Evolutionary conservation across 2,888 invertebrate genomes (phyloP).

Genomic region (Acrocera orbiculus): DNA sequence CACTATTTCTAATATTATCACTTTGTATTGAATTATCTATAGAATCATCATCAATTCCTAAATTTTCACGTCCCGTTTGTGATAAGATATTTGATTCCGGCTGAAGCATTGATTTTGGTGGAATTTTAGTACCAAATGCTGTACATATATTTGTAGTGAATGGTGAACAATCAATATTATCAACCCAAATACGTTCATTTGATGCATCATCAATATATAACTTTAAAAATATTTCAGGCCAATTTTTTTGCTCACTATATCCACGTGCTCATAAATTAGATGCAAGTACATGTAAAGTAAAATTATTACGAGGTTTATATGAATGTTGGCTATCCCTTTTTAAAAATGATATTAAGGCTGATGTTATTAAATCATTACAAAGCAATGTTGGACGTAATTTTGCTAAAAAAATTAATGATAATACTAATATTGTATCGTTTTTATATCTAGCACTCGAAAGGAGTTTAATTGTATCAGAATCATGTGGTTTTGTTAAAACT

Average conservation of each 20-base stretch:
- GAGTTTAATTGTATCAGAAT: constrained; percentile 65
- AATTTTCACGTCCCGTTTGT: constrained; percentile 10
- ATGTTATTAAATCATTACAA: constrained; percentile 53
- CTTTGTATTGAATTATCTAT: constrained; percentile 25
- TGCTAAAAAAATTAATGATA: constrained; percentile 61
- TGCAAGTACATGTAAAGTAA: constrained; percentile 61
- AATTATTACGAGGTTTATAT: constrained; percentile 64
- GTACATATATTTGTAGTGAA: constrained; percentile 79
- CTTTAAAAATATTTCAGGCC: constrained; percentile 88
- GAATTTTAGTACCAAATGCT: constrained; percentile 25
- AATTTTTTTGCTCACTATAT: constrained; percentile 62
- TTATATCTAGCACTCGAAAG: constrained; percentile 63
- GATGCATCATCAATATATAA: constrained; percentile 88
- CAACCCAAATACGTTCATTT: constrained; percentile 87
- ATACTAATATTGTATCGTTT: constrained; percentile 58
- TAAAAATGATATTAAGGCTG: constrained; percentile 64
- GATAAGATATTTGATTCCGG: constrained; percentile 17
- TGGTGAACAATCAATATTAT: constrained; percentile 74
- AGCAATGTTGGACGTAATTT: constrained; percentile 64
- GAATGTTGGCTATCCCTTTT: constrained; percentile 50
- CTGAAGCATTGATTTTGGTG: constrained; percentile 17
- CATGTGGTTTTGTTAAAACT: constrained; percentile 60
- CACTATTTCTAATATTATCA: constrained; percentile 29
- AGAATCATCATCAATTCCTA: constrained; percentile 35
- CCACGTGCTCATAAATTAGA: constrained; percentile 71